These are phyloP conservation scores for Oncorhynchus keta DNA, from an alignment of 2,113 vertebrate genomes.

Conservation along the genomic window DNA sequence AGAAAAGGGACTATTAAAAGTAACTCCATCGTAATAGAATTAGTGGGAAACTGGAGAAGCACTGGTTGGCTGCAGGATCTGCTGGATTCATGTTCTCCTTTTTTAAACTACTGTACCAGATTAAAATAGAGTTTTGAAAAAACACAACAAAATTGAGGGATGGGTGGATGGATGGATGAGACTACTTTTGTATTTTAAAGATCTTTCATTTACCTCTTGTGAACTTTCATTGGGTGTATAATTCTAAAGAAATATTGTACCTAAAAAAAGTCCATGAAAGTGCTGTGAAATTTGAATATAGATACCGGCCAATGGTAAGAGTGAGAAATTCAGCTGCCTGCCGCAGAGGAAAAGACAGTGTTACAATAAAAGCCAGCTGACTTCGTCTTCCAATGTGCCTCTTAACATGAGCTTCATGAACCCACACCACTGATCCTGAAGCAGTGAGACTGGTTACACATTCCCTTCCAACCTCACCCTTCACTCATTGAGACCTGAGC, in stretches of 20 bases:
- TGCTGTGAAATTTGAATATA: slow-evolving; percentile 3
- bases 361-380: slow-evolving; percentile 19
- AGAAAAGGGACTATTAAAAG: slow-evolving; percentile 72
- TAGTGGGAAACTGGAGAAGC: slow-evolving; percentile 57
- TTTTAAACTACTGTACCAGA: slow-evolving; percentile 38
- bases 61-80: slow-evolving; percentile 38
- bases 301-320: background rate
- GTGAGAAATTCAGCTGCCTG: background rate
- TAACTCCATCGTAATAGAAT: slow-evolving; percentile 72
- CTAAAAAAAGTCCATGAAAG: background rate
- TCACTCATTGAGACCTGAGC: slow-evolving; percentile 18
- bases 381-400: background rate
- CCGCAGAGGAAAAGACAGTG: slow-evolving; percentile 10
- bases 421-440: background rate
- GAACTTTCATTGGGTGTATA: background rate
- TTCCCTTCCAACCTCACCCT: slow-evolving; percentile 19
- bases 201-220: slow-evolving; percentile 10
- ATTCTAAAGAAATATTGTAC: background rate
- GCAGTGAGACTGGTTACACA: slow-evolving; percentile 8
- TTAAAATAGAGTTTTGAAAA: slow-evolving; percentile 50
- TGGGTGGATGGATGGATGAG: slow-evolving; percentile 7
- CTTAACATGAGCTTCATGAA: background rate
- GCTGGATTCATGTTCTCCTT: slow-evolving; percentile 41
- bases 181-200: slow-evolving; percentile 28
- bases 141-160: slow-evolving; percentile 39